Evolutionary conservation across 2,888 invertebrate genomes (phyloP), one percentile per base, ranked within the genome.

Genomic region (Orthosia incerta): DNA sequence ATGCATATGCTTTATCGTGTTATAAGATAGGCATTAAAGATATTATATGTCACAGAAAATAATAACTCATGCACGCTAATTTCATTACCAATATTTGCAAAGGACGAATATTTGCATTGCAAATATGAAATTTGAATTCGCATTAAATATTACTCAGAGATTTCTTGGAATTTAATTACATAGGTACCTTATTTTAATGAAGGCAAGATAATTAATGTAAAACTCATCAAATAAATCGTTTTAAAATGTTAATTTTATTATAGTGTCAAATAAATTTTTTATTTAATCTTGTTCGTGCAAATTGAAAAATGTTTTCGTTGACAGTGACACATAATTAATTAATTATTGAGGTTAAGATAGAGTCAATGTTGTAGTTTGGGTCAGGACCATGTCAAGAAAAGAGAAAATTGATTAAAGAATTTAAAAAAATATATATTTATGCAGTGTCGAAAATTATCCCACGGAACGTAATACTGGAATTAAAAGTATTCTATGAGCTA

Each of bases 41-140:
- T 48, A 77, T 53, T 70, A 55, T n/a, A 45, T 20, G 26, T 23
- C 15, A 60, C 4, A 55, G 45, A 23, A 61, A 51, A 79, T 74
- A 18, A 46, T 64, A n/a, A 64, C 57, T 74, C 51, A 55, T 65
- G 56, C 46, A 61, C 20, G 53, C 23, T 53, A 48, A 53, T 65
- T 48, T 53, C 15, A 65, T 45, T 61, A 45, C 20, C 48, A 79
- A 80, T 81, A 78, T 78, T 75, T 48, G 64, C 56, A 53, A 69
- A 79, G 60, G 69, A 75, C 48, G 20, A 76, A 69, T 55, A 81
- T 79, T 77, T 71, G 63, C 59, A 77, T 45, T 71, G 56, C 53
- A 62, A 76, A 79, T 76, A 69, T 53, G 12, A 57, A 62, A 76
- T 76, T 76, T 20, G 4, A 45, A 76, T 55, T 65, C 26, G 15